Conservation (phyloP, 2,113 vertebrate genomes). For the Ramphastos sulfuratus region DNA sequence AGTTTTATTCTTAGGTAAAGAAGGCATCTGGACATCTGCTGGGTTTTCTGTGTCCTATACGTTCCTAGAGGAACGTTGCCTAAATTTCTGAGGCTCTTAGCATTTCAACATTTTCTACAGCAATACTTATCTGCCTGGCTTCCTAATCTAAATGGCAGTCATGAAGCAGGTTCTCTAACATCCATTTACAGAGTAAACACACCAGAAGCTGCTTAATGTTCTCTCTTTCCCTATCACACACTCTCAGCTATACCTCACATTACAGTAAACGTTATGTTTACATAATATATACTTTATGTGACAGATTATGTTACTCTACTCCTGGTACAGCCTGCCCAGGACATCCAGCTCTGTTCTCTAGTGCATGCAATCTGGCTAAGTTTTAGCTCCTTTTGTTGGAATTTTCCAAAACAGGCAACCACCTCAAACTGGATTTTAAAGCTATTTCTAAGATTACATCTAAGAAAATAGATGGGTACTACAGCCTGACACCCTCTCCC, state of each 20-base stretch:
- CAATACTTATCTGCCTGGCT: background rate
- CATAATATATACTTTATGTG: background rate
- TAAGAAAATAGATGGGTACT: background rate
- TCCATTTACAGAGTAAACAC: constrained; percentile 1
- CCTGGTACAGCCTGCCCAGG: constrained; percentile 15
- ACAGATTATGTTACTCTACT: background rate
- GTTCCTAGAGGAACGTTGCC: background rate
- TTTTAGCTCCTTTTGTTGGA: background rate
- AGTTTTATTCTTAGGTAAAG: background rate
- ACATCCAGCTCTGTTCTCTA: background rate
- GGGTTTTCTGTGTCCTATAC: background rate
- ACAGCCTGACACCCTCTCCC: background rate
- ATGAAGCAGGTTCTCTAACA: background rate
- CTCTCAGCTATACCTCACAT: background rate
- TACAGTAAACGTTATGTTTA: constrained; percentile 9
- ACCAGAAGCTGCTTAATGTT: constrained; percentile 4
- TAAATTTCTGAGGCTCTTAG: background rate
- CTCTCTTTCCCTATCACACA: background rate
- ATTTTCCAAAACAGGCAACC: background rate
- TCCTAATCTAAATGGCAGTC: background rate
- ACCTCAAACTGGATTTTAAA: background rate
- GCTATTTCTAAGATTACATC: background rate
- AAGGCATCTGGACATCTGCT: background rate
- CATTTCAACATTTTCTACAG: background rate
- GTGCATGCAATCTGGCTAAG: background rate